A percentile compares a stretch with the other conserved stretches of the same genome.
These are phyloP conservation scores for Miltochrista miniata DNA, from an alignment of 2,888 invertebrate genomes.

Conservation along the genomic window DNA sequence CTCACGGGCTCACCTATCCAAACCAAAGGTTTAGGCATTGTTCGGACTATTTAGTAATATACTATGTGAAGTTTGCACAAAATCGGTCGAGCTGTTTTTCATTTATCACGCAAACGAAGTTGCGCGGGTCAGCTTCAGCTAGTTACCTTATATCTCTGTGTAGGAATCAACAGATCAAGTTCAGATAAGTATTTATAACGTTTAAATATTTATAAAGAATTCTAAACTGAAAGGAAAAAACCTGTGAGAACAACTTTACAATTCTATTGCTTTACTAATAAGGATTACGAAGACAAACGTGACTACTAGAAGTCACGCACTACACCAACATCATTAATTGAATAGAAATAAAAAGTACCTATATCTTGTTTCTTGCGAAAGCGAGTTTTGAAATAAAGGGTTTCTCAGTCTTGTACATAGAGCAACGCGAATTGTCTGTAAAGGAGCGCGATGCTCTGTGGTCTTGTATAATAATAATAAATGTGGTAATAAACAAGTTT, in stretches of 20 bases:
- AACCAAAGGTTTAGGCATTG: no score
- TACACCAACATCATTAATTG: not conserved
- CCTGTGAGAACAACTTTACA: constrained; percentile 1
- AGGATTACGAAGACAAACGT: constrained; percentile 2
- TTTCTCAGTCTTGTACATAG: no score
- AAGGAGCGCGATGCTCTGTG: no score
- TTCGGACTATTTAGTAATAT: no score
- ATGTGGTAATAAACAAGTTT: not conserved
- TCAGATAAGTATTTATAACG: not conserved
- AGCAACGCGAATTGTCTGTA: no score
- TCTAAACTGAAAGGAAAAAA: not conserved
- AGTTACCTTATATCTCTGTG: no score
- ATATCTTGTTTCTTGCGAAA: constrained; percentile 2
- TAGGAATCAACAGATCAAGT: not conserved
- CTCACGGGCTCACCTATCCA: no score
- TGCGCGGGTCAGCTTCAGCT: no score
- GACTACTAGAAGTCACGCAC: not conserved
- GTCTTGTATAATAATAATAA: no score
- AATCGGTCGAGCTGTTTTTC: no score
- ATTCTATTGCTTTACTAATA: not conserved
- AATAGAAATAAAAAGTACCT: not conserved
- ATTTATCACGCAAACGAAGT: no score
- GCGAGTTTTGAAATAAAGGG: not conserved
- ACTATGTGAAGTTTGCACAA: no score
- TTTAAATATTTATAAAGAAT: not conserved